Evolutionary conservation across 2,888 invertebrate genomes (phyloP), one percentile per base, ranked within the genome.

Genomic region (Mythimna pallens): DNA sequence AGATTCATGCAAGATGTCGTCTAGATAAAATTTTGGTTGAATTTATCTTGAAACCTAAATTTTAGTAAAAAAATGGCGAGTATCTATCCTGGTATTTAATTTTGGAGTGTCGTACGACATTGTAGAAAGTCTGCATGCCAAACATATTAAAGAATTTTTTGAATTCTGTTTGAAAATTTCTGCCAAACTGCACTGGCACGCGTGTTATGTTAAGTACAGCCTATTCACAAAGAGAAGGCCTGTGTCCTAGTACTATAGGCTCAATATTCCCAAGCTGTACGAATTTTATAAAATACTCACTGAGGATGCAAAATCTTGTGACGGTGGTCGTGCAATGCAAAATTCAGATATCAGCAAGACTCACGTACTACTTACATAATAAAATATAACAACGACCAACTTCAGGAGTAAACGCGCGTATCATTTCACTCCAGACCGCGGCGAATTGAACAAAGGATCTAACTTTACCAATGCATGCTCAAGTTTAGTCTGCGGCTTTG

Each of bases 391-490:
- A 70, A 67, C 54, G 67, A 3, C 30, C 30, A 84, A 68, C 65
- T 85, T 69, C 57, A 59, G 65, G 22, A 81, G 58, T 81, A 69
- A 80, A 70, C 54, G 81, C 61, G 69, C 58, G 70, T 85, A 82
- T 78, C 71, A 82, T 85, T 77, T 70, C 78, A 73, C 78, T 71
- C 25, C 57, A 81, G 67, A 73, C 65, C 58, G 65, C 55, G 52
- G 50, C 65, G 40, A 80, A 65, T 67, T 70, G 52, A 66, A 82
- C 82, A 85, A 82, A 78, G 82, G 85, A 63, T 65, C 71, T 50
- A 73, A 85, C 82, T 84, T 82, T 57, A 68, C 58, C 78, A 54
- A 84, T 81, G 70, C 73, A 82, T 47, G 65, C 30, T 68, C 52
- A 82, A 81, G 69, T 71, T 69, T 64, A 12, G 54, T 64, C 57